Percentiles rank a stretch among this genome's conserved stretches.
phyloP scores from a whole-genome alignment of 2,797 vertebrate species.

The Rhinella marina region DNA sequence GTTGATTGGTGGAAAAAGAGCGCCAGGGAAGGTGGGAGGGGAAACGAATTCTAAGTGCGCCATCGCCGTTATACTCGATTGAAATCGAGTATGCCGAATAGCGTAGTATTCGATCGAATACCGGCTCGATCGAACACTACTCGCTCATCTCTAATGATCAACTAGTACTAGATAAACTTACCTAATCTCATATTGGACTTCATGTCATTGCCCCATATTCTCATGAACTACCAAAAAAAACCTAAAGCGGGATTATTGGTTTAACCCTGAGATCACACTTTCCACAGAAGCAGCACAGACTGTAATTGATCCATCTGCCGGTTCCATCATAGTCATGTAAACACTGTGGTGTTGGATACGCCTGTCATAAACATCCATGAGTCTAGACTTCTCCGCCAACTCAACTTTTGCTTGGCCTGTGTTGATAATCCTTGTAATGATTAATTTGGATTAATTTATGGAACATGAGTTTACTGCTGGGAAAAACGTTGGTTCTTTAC shows the following conservation, averaged over 20 bases:
- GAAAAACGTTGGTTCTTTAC: background rate
- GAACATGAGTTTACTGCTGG: background rate
- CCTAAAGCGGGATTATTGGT: background rate
- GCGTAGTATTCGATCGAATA: too few species aligned
- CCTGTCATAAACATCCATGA: background rate
- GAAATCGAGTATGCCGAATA: too few species aligned
- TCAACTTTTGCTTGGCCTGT: background rate
- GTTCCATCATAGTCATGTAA: background rate
- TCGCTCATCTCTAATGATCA: too few species aligned
- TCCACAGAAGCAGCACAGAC: background rate
- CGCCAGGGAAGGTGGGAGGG: too few species aligned
- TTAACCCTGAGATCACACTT: background rate
- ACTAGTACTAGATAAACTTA: background rate
- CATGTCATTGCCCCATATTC: background rate
- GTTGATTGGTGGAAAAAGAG: too few species aligned
- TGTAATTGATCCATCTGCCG: background rate
- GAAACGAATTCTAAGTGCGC: too few species aligned
- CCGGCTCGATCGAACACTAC: too few species aligned
- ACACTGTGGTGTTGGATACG: background rate
- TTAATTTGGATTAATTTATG: background rate
- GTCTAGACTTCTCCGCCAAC: conserved; percentile 26
- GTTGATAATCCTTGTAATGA: background rate
- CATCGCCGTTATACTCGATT: too few species aligned
- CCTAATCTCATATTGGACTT: background rate
- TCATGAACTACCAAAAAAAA: background rate